A percentile compares a stretch with the other conserved stretches of the same genome.
phyloP scores from a whole-genome alignment of 1,140 invertebrate genomes.

The Pantala flavescens region DNA sequence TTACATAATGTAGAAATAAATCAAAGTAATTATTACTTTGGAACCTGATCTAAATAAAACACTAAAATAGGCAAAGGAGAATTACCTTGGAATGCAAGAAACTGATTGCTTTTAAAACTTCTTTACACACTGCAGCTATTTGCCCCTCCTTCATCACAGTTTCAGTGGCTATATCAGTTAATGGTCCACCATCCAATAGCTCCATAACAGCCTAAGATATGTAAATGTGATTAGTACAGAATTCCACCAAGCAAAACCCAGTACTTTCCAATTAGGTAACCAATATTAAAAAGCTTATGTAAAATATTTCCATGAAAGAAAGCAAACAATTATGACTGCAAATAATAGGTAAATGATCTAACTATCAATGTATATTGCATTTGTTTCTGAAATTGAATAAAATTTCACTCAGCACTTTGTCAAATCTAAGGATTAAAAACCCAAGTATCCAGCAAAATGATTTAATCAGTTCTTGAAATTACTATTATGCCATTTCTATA shows the following conservation, averaged over 20 bases:
- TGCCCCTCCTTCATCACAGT: constrained; percentile 95
- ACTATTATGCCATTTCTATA: too few species aligned
- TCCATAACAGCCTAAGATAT: constrained; percentile 63
- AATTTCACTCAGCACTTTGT: too few species aligned
- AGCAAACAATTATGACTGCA: neutral
- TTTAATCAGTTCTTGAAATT: too few species aligned
- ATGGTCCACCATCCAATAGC: constrained; percentile 84
- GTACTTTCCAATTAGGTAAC: too few species aligned
- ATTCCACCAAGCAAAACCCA: too few species aligned
- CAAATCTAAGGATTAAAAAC: too few species aligned
- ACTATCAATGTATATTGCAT: too few species aligned
- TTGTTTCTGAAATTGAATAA: too few species aligned
- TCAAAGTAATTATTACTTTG: neutral
- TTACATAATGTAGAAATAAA: neutral
- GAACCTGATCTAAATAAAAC: neutral
- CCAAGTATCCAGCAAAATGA: too few species aligned
- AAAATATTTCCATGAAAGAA: neutral
- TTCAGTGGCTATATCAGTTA: constrained; percentile 96
- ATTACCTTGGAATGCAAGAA: constrained; percentile 72
- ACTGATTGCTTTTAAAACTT: constrained; percentile 83
- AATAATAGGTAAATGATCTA: too few species aligned
- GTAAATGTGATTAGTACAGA: too few species aligned
- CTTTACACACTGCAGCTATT: constrained; percentile 88
- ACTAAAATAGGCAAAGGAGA: neutral
- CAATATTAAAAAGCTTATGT: too few species aligned